phyloP scores from a whole-genome alignment of 1,140 invertebrate genomes.

The Musca vetustissima region DNA sequence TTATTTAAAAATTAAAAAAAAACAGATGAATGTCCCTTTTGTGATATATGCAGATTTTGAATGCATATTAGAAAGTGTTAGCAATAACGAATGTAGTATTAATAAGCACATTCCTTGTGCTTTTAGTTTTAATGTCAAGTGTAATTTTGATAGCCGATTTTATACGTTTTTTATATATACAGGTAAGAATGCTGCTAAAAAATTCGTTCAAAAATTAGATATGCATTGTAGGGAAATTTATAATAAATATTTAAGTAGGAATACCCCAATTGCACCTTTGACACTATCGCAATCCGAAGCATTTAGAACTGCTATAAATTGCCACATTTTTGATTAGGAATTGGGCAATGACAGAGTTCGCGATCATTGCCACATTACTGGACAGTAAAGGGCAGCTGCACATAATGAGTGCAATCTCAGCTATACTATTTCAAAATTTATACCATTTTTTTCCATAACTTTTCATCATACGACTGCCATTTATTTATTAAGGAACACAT shows the following conservation, averaged over 20 bases:
- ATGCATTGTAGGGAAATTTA: conserved; percentile 32
- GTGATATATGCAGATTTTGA: conserved; percentile 51
- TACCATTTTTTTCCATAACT: conserved; percentile 54
- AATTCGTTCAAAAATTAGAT: conserved; percentile 36
- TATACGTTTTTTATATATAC: conserved; percentile 36
- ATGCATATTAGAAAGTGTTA: conserved; percentile 34
- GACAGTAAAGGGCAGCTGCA: conserved; percentile 19
- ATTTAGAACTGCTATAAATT: conserved; percentile 15
- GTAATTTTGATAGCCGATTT: too few relatives aligned
- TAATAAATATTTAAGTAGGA: conserved; percentile 21
- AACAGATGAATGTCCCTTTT: conserved; percentile 41
- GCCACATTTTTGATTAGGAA: neutral
- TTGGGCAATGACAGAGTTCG: neutral
- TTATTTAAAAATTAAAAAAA: conserved; percentile 38
- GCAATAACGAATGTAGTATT: conserved; percentile 26
- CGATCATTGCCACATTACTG: neutral
- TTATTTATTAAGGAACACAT: conserved; percentile 36
- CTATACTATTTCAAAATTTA: conserved; percentile 33
- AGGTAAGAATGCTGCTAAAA: conserved; percentile 37
- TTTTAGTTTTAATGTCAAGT: conserved; percentile 40
- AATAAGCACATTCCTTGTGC: conserved; percentile 45
- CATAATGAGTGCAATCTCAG: conserved; percentile 43
- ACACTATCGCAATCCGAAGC: too few relatives aligned
- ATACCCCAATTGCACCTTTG: conserved; percentile 30
- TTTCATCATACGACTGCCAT: conserved; percentile 50